Percentiles rank a stretch among this genome's conserved stretches.
phyloP scores from a whole-genome alignment of 92 coral and sea anemone genomes.

The Phenganax subtilis region DNA sequence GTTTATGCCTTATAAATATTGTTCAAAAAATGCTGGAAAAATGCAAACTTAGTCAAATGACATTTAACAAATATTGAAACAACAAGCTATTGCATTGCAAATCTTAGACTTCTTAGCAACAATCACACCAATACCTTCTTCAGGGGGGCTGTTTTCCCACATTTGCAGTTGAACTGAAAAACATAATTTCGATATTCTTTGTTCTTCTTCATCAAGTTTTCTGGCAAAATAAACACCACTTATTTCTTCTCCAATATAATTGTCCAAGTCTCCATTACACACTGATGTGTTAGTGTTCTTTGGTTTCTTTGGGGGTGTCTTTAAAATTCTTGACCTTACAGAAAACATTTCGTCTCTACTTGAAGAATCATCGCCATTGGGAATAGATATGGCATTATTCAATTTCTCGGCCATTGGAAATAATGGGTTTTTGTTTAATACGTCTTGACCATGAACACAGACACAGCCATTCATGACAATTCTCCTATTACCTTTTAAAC shows the following conservation, averaged over 20 bases:
- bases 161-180: constrained; percentile 37
- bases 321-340: constrained; percentile 38
- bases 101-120: background rate
- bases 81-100: background rate
- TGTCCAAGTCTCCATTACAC: constrained; percentile 35
- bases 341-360: constrained; percentile 36
- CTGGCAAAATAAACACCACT: constrained; percentile 32
- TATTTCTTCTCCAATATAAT: constrained; percentile 39
- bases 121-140: constrained; percentile 22
- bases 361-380: constrained; percentile 15
- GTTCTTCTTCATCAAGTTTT: constrained; percentile 40
- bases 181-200: constrained; percentile 40
- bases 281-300: background rate
- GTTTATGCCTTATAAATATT: no score
- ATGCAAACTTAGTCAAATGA: background rate
- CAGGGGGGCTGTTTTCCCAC: constrained; percentile 44
- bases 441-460: constrained; percentile 41
- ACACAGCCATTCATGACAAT: constrained; percentile 42
- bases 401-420: constrained; percentile 20
- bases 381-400: background rate
- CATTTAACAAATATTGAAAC: background rate
- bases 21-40: no score
- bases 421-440: constrained; percentile 19
- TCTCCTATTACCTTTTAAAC: constrained; percentile 1
- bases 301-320: constrained; percentile 6